A percentile compares a stretch with the other conserved stretches of the same genome.
Conservation (phyloP, 2,888 invertebrate species). For the Diloba caeruleocephala region DNA sequence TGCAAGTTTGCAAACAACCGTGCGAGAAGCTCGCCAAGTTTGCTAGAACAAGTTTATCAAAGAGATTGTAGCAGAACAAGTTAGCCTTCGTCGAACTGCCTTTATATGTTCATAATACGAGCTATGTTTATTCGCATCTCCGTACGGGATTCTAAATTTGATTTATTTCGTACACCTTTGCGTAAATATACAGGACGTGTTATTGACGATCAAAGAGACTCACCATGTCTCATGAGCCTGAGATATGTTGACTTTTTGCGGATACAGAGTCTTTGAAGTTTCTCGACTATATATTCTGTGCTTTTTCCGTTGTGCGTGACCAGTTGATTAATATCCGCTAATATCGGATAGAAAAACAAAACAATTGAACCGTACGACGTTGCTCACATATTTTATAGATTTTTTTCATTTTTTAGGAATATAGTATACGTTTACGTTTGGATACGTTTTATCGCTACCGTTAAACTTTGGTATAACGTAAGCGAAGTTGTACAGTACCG, state of each 20-base stretch:
- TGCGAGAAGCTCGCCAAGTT: slow-evolving; percentile 76
- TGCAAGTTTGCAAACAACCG: slow-evolving; percentile 84
- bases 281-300: too few species aligned
- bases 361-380: too few species aligned
- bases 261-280: slow-evolving; percentile 35
- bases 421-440: too few species aligned
- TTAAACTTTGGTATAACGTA: too few species aligned
- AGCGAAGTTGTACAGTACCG: too few species aligned
- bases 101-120: slow-evolving; percentile 32
- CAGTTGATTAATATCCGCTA: slow-evolving; percentile 18
- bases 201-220: slow-evolving; percentile 52
- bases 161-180: slow-evolving; percentile 50
- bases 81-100: slow-evolving; percentile 71
- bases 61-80: slow-evolving; percentile 79
- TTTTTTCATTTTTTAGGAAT: too few species aligned
- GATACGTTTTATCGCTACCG: too few species aligned
- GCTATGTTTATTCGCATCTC: slow-evolving; percentile 53
- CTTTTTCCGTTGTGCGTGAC: too few species aligned
- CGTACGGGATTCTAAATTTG: slow-evolving; percentile 53
- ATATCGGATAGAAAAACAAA: too few species aligned
- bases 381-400: too few species aligned
- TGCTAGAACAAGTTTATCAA: slow-evolving; percentile 72
- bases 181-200: slow-evolving; percentile 38
- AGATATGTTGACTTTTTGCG: slow-evolving; percentile 37
- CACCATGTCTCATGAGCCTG: slow-evolving; percentile 15